Evolutionary conservation across 1,140 invertebrate genomes (phyloP), one percentile per base, ranked within the genome.

Genomic region (Pristionchus pacificus): DNA sequence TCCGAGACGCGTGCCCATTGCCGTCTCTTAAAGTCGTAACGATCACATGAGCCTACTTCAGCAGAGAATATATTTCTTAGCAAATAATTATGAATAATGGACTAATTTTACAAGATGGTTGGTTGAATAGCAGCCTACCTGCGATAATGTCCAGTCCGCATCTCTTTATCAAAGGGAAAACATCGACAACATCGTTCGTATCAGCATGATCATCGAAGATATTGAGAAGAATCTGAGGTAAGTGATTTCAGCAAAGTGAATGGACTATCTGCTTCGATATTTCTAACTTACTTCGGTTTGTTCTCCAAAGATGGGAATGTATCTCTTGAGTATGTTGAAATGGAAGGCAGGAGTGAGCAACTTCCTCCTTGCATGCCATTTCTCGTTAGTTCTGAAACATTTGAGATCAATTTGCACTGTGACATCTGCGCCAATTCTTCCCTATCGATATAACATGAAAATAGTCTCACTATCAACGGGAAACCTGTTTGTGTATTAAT

Each of bases 301-400:
- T 74, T 91, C 89, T 76, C 90, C 89, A 82, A 95, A 92, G 0
- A 93, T 88, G 27, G 89, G 88, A 14, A 92, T 81, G 79, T 93
- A 94, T 74, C 91, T 89, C 72, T 93, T 89, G 59, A 95, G 85
- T 62, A 95, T 92, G 69, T 89, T 88, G 79, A 93, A 93, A 85
- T 94, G 93, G 83, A 95, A 95, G 0, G 92, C 89, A 28, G 93
- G 92, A 1, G 92, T 95, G 14, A 95, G 90, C 81, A 95, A 88
- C 85, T 93, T 92, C 65, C 92, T 86, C 19, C 91, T 85, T 0
- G 82, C 77, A 64, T 88, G 88, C 92, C 92, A 95, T 85, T 92
- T 92, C 13, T 64, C 61, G 77, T 83, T 90, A 6, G 38, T 49
- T 10, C 38, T 49, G 6, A 49, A 49, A 49, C 19, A 10, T 6